Evolutionary conservation across 2,888 invertebrate species (phyloP), one percentile per base, ranked within the genome.

Genomic region (Drosophila quinaria): DNA sequence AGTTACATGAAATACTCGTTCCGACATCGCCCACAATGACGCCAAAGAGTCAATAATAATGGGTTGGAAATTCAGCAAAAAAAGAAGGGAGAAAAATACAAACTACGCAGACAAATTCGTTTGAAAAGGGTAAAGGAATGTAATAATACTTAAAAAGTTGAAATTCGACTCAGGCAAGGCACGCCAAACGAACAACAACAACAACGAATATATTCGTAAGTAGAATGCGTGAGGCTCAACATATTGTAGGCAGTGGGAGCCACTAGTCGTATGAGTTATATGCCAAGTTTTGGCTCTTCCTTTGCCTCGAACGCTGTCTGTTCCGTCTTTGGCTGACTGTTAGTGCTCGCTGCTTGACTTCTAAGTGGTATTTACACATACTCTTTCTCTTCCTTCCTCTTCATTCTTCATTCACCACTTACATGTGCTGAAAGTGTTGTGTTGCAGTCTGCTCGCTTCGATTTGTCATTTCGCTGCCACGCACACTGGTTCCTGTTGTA

Each of bases 51-150:
- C 89, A 89, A 85, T 85, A 85, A 81, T 83, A 86, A 87, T 82
- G 82, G 78, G 66, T 89, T 62, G 65, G 65, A 70, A 67, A 60
- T 55, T 52, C 54, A 66, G 59, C 15, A 54, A 31, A 54, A 59
- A 60, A 49, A 15, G 2, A 13, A 47, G 22, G 37, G 29, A 46
- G 13, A 42, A 35, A 72, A 37, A 70, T 61, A 42, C 54, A 72
- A 79, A 78, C 71, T 76, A 68, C 71, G 78, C 86, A 80, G 88
- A 86, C 86, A 86, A 85, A 85, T 89, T 89, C 87, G 89, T 69
- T 89, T 85, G 87, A 85, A 85, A 86, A 88, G 86, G 88, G 86
- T 87, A 80, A 87, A 82, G 90, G 86, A 87, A 87, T 89, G 86
- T 85, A 87, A 87, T 87, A 87, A 87, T 87, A 81, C 86, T 87